phyloP scores from a whole-genome alignment of 2,888 invertebrate genomes.

The Clepsis dumicolana region DNA sequence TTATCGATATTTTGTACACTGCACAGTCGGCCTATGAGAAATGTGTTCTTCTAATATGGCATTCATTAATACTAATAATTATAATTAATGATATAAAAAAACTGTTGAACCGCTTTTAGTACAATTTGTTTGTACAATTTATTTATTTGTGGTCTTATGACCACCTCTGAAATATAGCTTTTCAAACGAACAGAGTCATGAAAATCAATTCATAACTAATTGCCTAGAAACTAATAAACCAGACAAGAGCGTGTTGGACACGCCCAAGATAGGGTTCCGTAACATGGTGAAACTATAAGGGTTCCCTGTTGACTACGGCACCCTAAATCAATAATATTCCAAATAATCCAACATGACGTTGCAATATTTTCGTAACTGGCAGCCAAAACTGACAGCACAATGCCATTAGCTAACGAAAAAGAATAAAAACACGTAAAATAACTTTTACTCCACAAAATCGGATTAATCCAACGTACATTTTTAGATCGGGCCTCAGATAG shows the following conservation, averaged over 20 bases:
- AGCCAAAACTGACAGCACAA: conserved; percentile 1
- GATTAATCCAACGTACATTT: conserved; percentile 49
- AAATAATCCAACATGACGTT: not conserved
- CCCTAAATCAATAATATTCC: not conserved
- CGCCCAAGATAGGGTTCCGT: too few relatives aligned
- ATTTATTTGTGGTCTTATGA: too few relatives aligned
- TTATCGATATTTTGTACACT: not conserved
- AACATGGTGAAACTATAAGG: too few relatives aligned
- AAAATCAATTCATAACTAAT: too few relatives aligned
- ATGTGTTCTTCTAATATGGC: not conserved
- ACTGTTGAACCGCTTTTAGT: too few relatives aligned
- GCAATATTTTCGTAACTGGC: conserved; percentile 6
- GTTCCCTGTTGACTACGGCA: too few relatives aligned
- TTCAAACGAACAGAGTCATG: too few relatives aligned
- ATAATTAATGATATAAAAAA: too few relatives aligned
- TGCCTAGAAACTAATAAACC: too few relatives aligned
- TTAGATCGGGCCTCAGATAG: conserved; percentile 64
- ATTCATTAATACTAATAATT: not conserved
- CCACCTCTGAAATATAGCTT: too few relatives aligned
- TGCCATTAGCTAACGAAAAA: conserved; percentile 36
- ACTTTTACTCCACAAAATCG: conserved; percentile 33
- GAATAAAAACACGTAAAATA: conserved; percentile 36
- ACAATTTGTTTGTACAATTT: too few relatives aligned
- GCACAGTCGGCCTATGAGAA: not conserved
- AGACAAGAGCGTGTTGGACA: too few relatives aligned